Percentiles rank a stretch among this genome's conserved stretches.
These are phyloP conservation scores for Allobates femoralis DNA, from an alignment of 2,797 vertebrate genomes.

Conservation along the genomic window DNA sequence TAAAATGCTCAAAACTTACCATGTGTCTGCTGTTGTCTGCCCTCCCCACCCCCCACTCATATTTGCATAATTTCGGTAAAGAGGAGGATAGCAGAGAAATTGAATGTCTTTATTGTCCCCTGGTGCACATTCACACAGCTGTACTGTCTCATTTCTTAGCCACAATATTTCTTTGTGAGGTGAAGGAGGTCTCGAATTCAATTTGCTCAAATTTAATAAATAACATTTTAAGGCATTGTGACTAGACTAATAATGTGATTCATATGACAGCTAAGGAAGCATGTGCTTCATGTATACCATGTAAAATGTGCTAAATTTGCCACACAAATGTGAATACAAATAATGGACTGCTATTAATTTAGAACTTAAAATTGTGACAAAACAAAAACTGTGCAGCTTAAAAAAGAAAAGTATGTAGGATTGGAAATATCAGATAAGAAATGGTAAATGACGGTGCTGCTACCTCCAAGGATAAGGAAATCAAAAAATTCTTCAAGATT, in stretches of 20 bases:
- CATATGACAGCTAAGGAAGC: neutral
- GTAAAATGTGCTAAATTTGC: neutral
- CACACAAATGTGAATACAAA: neutral
- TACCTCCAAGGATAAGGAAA: no score
- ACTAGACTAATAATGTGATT: neutral
- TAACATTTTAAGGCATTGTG: neutral
- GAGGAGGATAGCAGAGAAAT: neutral
- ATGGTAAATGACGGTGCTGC: no score
- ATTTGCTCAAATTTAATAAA: no score
- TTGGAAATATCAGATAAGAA: no score
- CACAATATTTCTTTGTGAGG: neutral
- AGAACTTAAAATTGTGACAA: no score
- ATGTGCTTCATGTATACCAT: neutral
- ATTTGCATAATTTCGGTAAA: neutral
- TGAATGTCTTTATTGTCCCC: neutral
- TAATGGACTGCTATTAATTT: no score
- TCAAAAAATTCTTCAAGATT: no score
- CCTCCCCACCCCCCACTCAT: neutral
- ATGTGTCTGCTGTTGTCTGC: no score
- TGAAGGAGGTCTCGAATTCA: neutral
- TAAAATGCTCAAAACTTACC: neutral
- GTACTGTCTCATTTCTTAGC: neutral
- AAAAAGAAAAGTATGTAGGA: no score
- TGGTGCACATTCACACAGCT: neutral
- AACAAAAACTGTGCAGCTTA: no score